Percentiles rank a stretch among this genome's conserved stretches.
Evolutionary conservation across 2,797 vertebrate genomes (phyloP).

Genomic region (Silurus lanzhouensis): DNA sequence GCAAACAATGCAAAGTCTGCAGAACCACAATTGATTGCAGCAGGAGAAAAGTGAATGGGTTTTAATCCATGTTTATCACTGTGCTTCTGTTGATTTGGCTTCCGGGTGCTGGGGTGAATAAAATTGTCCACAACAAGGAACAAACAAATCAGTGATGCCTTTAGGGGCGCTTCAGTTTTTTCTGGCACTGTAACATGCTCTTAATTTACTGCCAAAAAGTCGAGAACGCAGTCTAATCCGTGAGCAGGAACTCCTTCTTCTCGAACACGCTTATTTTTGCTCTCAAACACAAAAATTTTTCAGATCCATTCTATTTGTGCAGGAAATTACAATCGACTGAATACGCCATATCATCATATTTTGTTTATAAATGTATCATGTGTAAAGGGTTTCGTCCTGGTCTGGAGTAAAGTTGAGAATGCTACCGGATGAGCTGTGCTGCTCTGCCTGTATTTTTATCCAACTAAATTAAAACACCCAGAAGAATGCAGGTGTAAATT

Average conservation of each 20-base stretch:
- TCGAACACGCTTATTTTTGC: not conserved
- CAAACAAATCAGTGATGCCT: slow-evolving; percentile 41
- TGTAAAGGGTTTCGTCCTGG: not conserved
- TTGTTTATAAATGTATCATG: not conserved
- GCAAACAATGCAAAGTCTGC: not conserved
- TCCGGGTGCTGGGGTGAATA: slow-evolving; percentile 40
- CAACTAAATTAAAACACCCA: no score
- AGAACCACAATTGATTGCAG: slow-evolving; percentile 3
- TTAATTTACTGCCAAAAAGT: slow-evolving; percentile 22
- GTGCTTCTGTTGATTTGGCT: slow-evolving; percentile 21
- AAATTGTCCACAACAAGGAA: slow-evolving; percentile 47
- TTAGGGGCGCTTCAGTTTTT: slow-evolving; percentile 37
- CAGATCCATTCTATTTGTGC: not conserved
- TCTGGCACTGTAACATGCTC: slow-evolving; percentile 15
- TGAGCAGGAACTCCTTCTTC: slow-evolving; percentile 3
- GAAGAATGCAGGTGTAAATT: not conserved
- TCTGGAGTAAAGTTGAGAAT: not conserved
- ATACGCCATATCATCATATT: not conserved
- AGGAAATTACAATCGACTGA: no score
- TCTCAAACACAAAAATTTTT: not conserved
- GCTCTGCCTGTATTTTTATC: not conserved
- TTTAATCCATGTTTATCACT: slow-evolving; percentile 44
- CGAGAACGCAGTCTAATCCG: not conserved
- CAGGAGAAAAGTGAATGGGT: slow-evolving; percentile 2
- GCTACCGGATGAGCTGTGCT: not conserved